These are phyloP conservation scores for Petrocephalus schoutedeni DNA, from an alignment of 2,797 vertebrate genomes.

Conservation along the genomic window DNA sequence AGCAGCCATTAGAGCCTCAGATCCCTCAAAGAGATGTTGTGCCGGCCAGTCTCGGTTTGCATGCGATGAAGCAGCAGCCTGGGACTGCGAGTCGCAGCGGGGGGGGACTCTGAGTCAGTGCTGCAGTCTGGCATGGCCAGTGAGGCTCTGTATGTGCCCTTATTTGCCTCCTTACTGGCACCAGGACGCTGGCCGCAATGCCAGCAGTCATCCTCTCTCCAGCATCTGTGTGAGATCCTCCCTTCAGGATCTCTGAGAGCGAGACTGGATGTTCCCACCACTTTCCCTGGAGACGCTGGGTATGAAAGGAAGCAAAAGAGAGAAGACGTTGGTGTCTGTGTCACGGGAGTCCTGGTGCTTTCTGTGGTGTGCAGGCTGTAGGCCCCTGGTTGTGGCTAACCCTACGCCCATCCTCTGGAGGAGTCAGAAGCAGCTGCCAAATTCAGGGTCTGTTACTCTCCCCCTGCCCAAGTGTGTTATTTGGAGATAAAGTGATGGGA, in stretches of 20 bases:
- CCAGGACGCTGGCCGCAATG: not conserved
- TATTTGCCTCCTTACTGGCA: not conserved
- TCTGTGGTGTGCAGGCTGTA: not conserved
- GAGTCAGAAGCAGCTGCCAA: not conserved
- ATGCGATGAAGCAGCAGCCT: not conserved
- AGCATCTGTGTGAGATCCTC: not conserved
- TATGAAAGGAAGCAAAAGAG: not conserved
- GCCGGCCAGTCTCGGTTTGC: not conserved
- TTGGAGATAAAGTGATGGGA: not conserved
- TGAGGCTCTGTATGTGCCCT: not conserved
- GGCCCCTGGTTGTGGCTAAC: not conserved
- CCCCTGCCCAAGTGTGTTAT: not conserved
- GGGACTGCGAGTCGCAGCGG: not conserved
- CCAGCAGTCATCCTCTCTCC: not conserved
- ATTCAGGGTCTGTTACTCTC: not conserved
- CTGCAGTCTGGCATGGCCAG: not conserved
- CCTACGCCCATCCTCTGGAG: not conserved
- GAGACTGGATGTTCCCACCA: not conserved
- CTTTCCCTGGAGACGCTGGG: not conserved
- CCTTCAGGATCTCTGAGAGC: not conserved
- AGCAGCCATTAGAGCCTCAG: not conserved
- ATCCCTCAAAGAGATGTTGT: not conserved
- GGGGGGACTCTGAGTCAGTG: not conserved
- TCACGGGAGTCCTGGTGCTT: not conserved
- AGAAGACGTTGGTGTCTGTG: not conserved